These are phyloP conservation scores for Limonius californicus DNA, from an alignment of 1,140 invertebrate species.

Conservation along the genomic window DNA sequence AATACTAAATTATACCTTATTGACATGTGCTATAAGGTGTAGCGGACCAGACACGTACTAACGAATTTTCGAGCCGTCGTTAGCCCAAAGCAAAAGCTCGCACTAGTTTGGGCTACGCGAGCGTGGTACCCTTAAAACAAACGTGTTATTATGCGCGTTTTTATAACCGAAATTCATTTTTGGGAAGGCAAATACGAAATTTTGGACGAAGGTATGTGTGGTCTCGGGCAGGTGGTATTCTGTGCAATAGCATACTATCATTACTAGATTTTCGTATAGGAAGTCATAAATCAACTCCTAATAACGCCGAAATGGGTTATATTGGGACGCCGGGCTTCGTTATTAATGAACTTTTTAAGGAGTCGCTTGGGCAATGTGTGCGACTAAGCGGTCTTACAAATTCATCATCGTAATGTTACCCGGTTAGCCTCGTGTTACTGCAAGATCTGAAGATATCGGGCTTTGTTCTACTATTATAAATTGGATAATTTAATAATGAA, in stretches of 20 bases:
- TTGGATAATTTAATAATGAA: too few species aligned
- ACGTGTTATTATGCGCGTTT: slow-evolving; percentile 22
- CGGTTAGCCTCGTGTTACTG: too few species aligned
- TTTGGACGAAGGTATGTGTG: slow-evolving; percentile 7
- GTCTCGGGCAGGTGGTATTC: slow-evolving; percentile 6
- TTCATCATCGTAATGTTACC: too few species aligned
- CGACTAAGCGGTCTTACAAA: too few species aligned
- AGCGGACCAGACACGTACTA: slow-evolving; percentile 24
- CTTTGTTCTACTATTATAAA: too few species aligned
- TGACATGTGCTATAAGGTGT: slow-evolving; percentile 38
- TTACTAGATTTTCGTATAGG: slow-evolving; percentile 7
- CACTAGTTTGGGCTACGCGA: slow-evolving; percentile 6
- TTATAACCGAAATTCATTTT: slow-evolving; percentile 16
- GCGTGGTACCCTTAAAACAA: slow-evolving; percentile 21
- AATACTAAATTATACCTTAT: slow-evolving; percentile 47
- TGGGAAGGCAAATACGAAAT: slow-evolving; percentile 2
- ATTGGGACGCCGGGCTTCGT: not conserved
- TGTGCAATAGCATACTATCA: slow-evolving; percentile 3
- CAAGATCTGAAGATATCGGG: too few species aligned
- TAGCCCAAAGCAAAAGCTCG: slow-evolving; percentile 28
- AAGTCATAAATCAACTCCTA: slow-evolving; percentile 15
- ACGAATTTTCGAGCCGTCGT: slow-evolving; percentile 24
- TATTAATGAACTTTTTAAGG: not conserved
- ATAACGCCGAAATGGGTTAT: slow-evolving; percentile 4
- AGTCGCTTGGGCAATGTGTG: not conserved